phyloP scores from a whole-genome alignment of 2,888 invertebrate species.

The Calephelis perditalis region DNA sequence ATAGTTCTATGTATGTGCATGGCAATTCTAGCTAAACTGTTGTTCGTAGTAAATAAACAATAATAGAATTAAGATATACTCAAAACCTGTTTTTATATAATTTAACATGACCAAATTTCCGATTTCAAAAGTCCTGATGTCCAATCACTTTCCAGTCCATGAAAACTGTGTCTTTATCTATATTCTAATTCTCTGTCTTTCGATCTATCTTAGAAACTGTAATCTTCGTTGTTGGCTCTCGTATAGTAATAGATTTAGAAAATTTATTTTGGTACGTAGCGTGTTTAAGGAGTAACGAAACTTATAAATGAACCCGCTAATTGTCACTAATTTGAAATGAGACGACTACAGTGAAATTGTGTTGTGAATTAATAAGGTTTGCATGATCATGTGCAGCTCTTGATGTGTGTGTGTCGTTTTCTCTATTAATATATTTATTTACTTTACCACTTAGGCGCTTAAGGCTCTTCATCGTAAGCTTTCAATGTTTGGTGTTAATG shows the following conservation, averaged over 20 bases:
- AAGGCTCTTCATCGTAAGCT: conserved; percentile 54
- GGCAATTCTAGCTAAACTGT: conserved; percentile 70
- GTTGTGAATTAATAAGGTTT: conserved; percentile 32
- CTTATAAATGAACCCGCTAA: conserved; percentile 44
- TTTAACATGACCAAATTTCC: conserved; percentile 51
- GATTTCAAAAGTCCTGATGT: conserved; percentile 25
- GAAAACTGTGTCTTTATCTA: conserved; percentile 20
- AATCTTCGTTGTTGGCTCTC: conserved; percentile 73
- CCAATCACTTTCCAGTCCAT: conserved; percentile 19
- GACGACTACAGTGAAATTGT: conserved; percentile 19
- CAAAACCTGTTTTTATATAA: conserved; percentile 44
- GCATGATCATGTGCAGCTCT: conserved; percentile 55
- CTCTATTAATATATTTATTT: conserved; percentile 49
- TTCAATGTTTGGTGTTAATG: conserved; percentile 67
- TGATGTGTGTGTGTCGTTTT: conserved; percentile 67
- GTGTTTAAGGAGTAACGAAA: conserved; percentile 45
- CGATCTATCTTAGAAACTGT: conserved; percentile 44
- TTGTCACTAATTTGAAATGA: conserved; percentile 70
- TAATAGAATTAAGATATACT: conserved; percentile 59
- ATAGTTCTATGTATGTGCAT: conserved; percentile 68
- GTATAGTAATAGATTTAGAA: conserved; percentile 58
- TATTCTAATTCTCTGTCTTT: conserved; percentile 28
- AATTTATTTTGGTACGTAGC: conserved; percentile 70
- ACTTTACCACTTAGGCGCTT: conserved; percentile 45
- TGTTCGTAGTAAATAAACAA: conserved; percentile 73